Conservation (phyloP, 1,140 invertebrate species). For the Magallana angulata region DNA sequence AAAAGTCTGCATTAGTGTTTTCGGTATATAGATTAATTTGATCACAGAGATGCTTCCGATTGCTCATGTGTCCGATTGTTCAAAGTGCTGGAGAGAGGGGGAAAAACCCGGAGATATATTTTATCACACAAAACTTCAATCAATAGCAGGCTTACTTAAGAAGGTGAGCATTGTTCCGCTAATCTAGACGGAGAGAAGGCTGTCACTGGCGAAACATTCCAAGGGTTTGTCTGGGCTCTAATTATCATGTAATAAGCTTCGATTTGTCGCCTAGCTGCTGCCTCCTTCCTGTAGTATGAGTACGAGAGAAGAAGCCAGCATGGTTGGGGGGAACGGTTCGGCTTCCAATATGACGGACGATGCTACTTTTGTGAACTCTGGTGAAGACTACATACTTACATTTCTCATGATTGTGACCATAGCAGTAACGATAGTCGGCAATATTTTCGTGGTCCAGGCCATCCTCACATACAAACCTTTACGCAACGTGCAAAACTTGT, state of each 20-base stretch:
- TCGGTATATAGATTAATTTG: background rate
- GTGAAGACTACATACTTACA: conserved; percentile 19
- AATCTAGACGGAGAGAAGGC: conserved; percentile 24
- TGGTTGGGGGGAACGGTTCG: conserved; percentile 9
- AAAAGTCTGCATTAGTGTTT: too few relatives aligned
- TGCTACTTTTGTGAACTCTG: background rate
- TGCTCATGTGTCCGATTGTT: conserved; percentile 6
- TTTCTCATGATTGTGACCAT: conserved; percentile 46
- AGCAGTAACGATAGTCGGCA: conserved; percentile 85
- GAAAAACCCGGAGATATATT: conserved; percentile 1
- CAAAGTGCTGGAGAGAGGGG: background rate
- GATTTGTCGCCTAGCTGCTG: conserved; percentile 1
- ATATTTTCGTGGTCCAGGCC: conserved; percentile 95
- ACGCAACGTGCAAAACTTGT: conserved; percentile 97
- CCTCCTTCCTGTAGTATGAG: background rate
- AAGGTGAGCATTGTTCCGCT: conserved; percentile 14
- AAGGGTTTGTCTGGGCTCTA: conserved; percentile 16
- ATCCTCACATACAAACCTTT: conserved; percentile 97
- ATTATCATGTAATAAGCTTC: conserved; percentile 37
- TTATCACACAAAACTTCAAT: conserved; percentile 26
- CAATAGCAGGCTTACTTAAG: conserved; percentile 35
- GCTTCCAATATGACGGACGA: background rate
- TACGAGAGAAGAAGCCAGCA: background rate
- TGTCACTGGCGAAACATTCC: conserved; percentile 28
- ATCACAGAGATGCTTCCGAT: background rate